A percentile compares a stretch with the other conserved stretches of the same genome.
phyloP scores from a whole-genome alignment of 2,797 vertebrate genomes.

The Bryconaethiops microstoma region DNA sequence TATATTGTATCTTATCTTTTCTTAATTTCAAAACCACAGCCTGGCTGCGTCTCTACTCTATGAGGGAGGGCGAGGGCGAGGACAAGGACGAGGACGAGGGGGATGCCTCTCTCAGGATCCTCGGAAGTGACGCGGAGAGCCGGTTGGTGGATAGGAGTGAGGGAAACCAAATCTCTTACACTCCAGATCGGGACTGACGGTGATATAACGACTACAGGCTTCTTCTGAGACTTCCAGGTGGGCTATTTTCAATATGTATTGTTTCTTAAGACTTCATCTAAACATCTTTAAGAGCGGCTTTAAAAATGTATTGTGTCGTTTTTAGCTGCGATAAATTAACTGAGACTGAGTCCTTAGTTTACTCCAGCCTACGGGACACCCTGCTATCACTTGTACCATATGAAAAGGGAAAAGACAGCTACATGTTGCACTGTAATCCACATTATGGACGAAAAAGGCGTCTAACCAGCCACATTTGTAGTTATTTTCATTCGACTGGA shows the following conservation, averaged over 20 bases:
- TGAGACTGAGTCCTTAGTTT: constrained; percentile 10
- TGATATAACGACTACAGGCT: background rate
- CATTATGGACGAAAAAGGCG: background rate
- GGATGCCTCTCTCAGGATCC: constrained; percentile 7
- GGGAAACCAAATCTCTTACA: background rate
- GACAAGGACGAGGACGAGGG: no score
- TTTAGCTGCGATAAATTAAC: background rate
- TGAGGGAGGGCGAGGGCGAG: no score
- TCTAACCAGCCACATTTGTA: background rate
- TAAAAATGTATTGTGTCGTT: no score
- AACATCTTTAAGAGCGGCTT: background rate
- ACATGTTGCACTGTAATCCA: background rate
- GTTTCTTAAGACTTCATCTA: background rate
- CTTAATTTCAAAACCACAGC: no score
- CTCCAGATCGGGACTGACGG: constrained; percentile 13
- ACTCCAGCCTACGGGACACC: constrained; percentile 1
- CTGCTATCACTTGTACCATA: background rate
- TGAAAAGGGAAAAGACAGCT: no score
- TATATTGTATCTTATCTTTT: no score
- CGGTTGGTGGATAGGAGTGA: constrained; percentile 29
- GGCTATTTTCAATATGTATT: background rate
- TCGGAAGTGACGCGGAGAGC: constrained; percentile 60
- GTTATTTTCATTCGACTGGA: background rate
- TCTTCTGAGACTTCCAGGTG: constrained; percentile 25
- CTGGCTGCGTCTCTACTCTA: no score